Conservation (phyloP, 2,113 vertebrate genomes). For the Tetrao urogallus region DNA sequence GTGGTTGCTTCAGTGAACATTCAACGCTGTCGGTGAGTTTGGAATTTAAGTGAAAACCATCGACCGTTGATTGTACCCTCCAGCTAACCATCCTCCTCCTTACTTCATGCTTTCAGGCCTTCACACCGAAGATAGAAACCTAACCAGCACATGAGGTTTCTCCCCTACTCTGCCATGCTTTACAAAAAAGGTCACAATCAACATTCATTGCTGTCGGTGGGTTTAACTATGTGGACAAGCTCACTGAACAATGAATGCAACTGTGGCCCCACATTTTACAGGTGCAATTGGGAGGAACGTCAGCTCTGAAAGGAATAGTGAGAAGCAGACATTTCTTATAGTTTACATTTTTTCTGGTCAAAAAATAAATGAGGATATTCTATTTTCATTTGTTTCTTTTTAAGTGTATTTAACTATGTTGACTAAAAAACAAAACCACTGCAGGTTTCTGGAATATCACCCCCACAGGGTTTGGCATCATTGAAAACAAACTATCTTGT, state of each 20-base stretch:
- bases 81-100: slow-evolving; percentile 81
- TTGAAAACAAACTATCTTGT: neutral
- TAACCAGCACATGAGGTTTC: slow-evolving; percentile 27
- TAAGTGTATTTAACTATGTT: neutral
- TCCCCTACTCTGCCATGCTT: slow-evolving; percentile 44
- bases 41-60: slow-evolving; percentile 96
- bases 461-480: neutral
- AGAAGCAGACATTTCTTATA: neutral
- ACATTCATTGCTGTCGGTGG: slow-evolving; percentile 99
- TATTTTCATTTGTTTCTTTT: neutral
- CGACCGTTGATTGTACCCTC: slow-evolving; percentile 99
- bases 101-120: slow-evolving; percentile 60
- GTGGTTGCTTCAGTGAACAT: slow-evolving; percentile 90
- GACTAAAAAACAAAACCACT: neutral
- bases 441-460: neutral
- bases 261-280: slow-evolving; percentile 93
- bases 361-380: neutral
- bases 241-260: slow-evolving; percentile 99
- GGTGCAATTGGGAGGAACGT: neutral
- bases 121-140: slow-evolving; percentile 62
- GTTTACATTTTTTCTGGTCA: neutral
- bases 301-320: neutral
- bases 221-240: slow-evolving; percentile 96
- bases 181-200: slow-evolving; percentile 96
- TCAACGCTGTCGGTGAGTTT: slow-evolving; percentile 99